Conservation (phyloP, 1,140 invertebrate genomes). For the Drosophila novamexicana region DNA sequence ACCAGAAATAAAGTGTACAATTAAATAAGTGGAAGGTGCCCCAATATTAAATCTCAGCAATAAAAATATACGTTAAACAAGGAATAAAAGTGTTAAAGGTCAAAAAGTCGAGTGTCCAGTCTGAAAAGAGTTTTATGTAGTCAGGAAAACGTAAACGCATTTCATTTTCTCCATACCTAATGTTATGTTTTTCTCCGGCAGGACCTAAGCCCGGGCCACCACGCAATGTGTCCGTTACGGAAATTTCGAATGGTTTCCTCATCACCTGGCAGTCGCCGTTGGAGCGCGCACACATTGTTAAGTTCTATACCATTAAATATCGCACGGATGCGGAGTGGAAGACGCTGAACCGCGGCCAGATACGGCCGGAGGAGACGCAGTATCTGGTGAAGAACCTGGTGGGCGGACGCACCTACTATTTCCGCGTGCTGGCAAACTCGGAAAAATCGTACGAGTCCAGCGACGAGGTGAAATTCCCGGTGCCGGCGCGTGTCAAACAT, state of each 20-base stretch:
- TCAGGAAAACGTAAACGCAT: background rate
- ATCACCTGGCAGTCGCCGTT: slow-evolving; percentile 95
- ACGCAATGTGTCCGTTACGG: slow-evolving; percentile 93
- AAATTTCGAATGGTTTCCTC: slow-evolving; percentile 93
- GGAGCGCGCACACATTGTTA: slow-evolving; percentile 91
- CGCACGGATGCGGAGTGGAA: slow-evolving; percentile 94
- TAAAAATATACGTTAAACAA: too few relatives aligned
- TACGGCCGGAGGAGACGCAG: slow-evolving; percentile 93
- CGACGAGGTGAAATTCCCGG: slow-evolving; percentile 93
- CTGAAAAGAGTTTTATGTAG: background rate
- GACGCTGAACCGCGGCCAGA: slow-evolving; percentile 93
- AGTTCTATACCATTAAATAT: slow-evolving; percentile 96
- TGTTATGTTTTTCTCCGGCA: slow-evolving; percentile 79
- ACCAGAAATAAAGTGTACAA: too few relatives aligned
- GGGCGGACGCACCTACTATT: slow-evolving; percentile 94
- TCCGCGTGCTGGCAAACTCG: slow-evolving; percentile 94
- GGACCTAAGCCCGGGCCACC: slow-evolving; percentile 95
- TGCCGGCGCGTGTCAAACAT: slow-evolving; percentile 94
- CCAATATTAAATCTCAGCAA: too few relatives aligned
- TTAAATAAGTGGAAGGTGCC: too few relatives aligned
- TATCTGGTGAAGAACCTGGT: slow-evolving; percentile 96
- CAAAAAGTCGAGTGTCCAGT: background rate
- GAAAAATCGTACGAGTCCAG: slow-evolving; percentile 92
- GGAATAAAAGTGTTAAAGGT: background rate
- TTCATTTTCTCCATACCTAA: slow-evolving; percentile 30